A percentile compares a stretch with the other conserved stretches of the same genome.
Conservation (phyloP, 2,888 invertebrate genomes). For the Caenorhabditis japonica region DNA sequence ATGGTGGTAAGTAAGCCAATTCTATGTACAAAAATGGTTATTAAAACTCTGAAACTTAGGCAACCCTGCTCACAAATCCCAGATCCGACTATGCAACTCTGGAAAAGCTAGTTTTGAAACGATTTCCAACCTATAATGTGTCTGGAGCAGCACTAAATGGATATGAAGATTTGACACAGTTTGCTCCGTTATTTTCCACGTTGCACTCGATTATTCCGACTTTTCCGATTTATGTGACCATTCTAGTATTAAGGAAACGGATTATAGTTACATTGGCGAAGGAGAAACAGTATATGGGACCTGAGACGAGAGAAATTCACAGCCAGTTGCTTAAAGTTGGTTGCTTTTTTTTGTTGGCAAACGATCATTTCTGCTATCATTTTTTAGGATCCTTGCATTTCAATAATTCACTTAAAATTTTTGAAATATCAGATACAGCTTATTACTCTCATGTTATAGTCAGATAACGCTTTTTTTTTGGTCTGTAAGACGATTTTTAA, state of each 20-base stretch:
- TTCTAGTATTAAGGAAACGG: neutral
- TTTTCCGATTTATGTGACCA: neutral
- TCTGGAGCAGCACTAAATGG: neutral
- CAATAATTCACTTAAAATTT: too few relatives aligned
- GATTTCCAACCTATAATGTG: neutral
- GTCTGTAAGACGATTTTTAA: too few relatives aligned
- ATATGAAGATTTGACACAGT: neutral
- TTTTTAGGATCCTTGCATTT: too few relatives aligned
- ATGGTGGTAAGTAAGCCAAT: neutral
- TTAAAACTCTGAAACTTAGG: too few relatives aligned
- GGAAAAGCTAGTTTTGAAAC: neutral
- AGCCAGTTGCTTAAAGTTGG: slow-evolving; percentile 3
- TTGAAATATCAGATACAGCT: too few relatives aligned
- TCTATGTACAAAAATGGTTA: too few relatives aligned
- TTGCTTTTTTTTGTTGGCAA: neutral
- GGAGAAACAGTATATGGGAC: neutral
- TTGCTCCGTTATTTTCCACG: neutral
- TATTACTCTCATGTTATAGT: too few relatives aligned
- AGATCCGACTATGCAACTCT: neutral
- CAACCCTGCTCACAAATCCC: neutral
- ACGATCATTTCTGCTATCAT: slow-evolving; percentile 2
- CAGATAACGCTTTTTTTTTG: too few relatives aligned
- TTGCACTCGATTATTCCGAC: neutral
- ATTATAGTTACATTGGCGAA: neutral
- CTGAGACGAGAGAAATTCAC: slow-evolving; percentile 4